Evolutionary conservation across 2,113 vertebrate genomes (phyloP), one percentile per base, ranked within the genome.

Genomic region (Chaetops frenatus): DNA sequence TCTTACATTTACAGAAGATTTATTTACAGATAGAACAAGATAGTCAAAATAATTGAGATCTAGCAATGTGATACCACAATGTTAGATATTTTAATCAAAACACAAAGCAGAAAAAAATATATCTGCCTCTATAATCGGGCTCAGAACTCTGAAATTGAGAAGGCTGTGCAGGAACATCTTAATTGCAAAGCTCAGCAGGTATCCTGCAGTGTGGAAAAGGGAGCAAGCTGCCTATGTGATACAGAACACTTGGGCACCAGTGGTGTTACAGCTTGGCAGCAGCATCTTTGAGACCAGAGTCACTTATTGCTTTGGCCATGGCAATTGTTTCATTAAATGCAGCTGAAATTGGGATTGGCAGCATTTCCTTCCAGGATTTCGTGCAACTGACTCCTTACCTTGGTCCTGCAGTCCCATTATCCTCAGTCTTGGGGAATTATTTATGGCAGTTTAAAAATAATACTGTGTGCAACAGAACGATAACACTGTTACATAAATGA

Each of bases 71-170:
- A 88, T 81, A 60, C 10, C 53, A 65, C 42, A 62, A 19, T 57
- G 45, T 86, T 92, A 96, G 96, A 58, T 88, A 48, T 54, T 96
- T 94, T 85, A 89, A 94, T 71, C 96, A 92, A 97, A 96, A 94
- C 77, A 92, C 45, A 95, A 97, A 95, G 33, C n/a, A 56, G 28
- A 15, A 47, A 50, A 48, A 53, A 66, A 47, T 28, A n/a, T 6
- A 31, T 74, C 7, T 84, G 48, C 78, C 74, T 42, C 69, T 72
- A 56, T 78, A 88, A 90, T 92, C 82, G 89, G 57, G 35, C 57
- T 90, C 40, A 81, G 35, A 53, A 91, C 77, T 95, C 48, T 56
- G 38, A 94, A 90, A 57, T 87, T 77, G 65, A 95, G 71, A 45
- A 60, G 40, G 70, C 45, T 96, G 93, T 95, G 81, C 38, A 35